These are phyloP conservation scores for Spatulosminthurus flaviceps DNA, from an alignment of 2,888 invertebrate genomes.

Conservation along the genomic window DNA sequence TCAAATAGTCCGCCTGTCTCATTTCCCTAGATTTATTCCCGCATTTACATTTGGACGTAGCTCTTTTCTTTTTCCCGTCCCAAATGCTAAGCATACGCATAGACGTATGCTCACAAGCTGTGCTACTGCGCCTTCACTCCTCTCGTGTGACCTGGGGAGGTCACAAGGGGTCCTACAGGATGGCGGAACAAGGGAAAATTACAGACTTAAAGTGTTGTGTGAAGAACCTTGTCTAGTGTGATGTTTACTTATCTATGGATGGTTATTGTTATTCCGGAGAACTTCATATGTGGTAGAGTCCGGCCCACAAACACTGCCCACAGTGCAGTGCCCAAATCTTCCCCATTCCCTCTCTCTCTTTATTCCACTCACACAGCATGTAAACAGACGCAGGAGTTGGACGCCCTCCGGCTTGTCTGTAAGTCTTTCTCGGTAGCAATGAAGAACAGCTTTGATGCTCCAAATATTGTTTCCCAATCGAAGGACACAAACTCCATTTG, in stretches of 20 bases:
- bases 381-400: no score
- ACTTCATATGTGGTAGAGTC: neutral
- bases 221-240: no score
- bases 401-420: no score
- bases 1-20: conserved; percentile 24
- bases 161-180: no score
- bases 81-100: no score
- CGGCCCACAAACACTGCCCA: neutral
- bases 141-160: no score
- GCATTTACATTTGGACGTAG: conserved; percentile 15
- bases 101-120: no score
- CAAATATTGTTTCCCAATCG: conserved; percentile 11
- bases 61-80: neutral
- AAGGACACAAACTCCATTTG: neutral
- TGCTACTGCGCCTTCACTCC: no score
- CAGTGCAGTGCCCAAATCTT: neutral
- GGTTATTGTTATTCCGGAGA: neutral
- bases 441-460: neutral
- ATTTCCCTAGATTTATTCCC: conserved; percentile 20
- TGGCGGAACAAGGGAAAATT: no score
- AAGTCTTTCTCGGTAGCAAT: no score
- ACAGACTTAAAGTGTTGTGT: no score
- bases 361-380: neutral
- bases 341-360: neutral
- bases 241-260: neutral